phyloP scores from a whole-genome alignment of 2,113 vertebrate species.

The Actenoides hombroni region DNA sequence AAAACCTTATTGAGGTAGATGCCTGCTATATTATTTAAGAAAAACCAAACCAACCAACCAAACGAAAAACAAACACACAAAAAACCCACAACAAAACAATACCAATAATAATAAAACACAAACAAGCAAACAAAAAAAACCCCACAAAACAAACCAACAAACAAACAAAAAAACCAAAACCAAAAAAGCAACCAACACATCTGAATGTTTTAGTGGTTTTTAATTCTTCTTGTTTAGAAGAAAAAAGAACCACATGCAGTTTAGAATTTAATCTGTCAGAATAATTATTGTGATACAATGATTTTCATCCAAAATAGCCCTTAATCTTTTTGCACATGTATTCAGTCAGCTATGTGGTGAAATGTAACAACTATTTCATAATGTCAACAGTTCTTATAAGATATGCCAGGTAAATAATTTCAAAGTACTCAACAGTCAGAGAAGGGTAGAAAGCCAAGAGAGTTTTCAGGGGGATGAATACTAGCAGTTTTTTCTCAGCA shows the following conservation, averaged over 20 bases:
- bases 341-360: not conserved
- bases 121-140: not conserved
- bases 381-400: not conserved
- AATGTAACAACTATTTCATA: not conserved
- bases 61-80: not conserved
- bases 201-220: not conserved
- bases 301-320: not conserved
- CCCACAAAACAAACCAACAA: not conserved
- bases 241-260: not conserved
- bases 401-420: not conserved
- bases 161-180: not conserved
- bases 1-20: conserved; percentile 28
- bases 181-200: not conserved
- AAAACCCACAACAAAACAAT: not conserved
- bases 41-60: not conserved
- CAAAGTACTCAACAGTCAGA: not conserved
- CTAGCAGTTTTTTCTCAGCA: not conserved
- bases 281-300: not conserved
- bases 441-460: not conserved
- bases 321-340: not conserved
- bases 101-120: not conserved
- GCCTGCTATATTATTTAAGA: not conserved
- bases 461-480: not conserved
- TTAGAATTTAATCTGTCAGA: not conserved
- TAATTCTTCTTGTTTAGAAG: not conserved